Evolutionary conservation across 2,797 vertebrate genomes (phyloP), one percentile per base, ranked within the genome.

Genomic region (Eidolon dupreanum): DNA sequence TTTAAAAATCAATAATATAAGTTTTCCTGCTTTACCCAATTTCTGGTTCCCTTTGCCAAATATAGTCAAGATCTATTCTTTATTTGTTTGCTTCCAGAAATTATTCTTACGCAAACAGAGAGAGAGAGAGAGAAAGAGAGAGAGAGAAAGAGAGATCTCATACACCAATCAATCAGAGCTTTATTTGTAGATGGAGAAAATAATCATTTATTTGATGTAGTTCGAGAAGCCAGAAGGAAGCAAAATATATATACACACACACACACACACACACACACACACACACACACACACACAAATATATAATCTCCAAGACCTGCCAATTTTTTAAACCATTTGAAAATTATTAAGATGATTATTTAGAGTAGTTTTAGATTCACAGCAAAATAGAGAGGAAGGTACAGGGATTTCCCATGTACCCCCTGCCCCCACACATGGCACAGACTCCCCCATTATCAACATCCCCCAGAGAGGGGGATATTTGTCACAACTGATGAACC

Each of bases 201-300:
- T 26, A 46, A 65, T 53, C 46, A 73, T 66, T 73, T 43, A 77
- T 90, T 92, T 77, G 81, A 36, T 59, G 3, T 77, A n/a, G 7
- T 20, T 90, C 41, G 83, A 94, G 86, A 90, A 95, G 17, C 19
- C 78, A 91, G 49, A 71, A 96, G 49, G 13, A n/a, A 82, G 59
- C 71, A 63, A 36, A 2, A 41, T 41, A 41, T 41, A 41, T 41
- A 41, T 41, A 41, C 4, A 41, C 4, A 41, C 57, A 28, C 12
- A 59, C 43, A 59, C 26, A 53, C 13, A 53, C 53, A 7, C 46
- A 38, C 41, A 24, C 10, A 59, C 26, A 59, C 8, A 59, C 12
- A 59, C 8, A 59, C 26, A 10, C 26, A 53, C 13, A 53, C 53
- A 22, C 49, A 55, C 19, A 55, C 53, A 55, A 6, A 7, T 7